Conservation (phyloP, 2,797 vertebrate genomes). For the Hemitrygon akajei region DNA sequence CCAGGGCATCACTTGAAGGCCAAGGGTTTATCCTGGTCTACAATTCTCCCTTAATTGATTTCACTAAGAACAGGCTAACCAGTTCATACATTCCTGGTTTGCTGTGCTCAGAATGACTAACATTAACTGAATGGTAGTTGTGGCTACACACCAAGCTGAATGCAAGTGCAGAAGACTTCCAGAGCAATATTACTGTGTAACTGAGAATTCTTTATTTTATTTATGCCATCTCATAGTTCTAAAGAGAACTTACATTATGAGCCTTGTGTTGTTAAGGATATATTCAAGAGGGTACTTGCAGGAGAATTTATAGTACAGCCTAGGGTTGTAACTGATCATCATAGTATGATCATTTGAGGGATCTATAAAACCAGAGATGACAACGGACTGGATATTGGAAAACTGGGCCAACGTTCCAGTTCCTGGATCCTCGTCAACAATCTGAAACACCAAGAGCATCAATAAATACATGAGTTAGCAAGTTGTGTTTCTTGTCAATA, state of each 20-base stretch:
- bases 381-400: constrained; percentile 58
- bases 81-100: neutral
- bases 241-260: constrained; percentile 56
- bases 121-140: neutral
- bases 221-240: neutral
- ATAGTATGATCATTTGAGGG: constrained; percentile 48
- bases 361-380: constrained; percentile 63
- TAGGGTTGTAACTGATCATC: constrained; percentile 64
- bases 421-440: constrained; percentile 59
- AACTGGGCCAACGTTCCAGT: constrained; percentile 52
- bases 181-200: neutral
- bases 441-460: constrained; percentile 46
- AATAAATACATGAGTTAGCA: neutral
- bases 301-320: constrained; percentile 68
- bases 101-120: neutral
- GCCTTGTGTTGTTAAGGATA: constrained; percentile 64
- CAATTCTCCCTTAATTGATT: neutral
- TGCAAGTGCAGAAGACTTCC: neutral
- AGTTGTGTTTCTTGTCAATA: neutral
- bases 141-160: neutral
- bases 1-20: neutral
- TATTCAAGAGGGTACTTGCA: constrained; percentile 69
- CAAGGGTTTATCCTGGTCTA: neutral
- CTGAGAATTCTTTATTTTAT: neutral
- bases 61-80: neutral